phyloP scores from a whole-genome alignment of 2,113 vertebrate species.

The Pedionomus torquatus region DNA sequence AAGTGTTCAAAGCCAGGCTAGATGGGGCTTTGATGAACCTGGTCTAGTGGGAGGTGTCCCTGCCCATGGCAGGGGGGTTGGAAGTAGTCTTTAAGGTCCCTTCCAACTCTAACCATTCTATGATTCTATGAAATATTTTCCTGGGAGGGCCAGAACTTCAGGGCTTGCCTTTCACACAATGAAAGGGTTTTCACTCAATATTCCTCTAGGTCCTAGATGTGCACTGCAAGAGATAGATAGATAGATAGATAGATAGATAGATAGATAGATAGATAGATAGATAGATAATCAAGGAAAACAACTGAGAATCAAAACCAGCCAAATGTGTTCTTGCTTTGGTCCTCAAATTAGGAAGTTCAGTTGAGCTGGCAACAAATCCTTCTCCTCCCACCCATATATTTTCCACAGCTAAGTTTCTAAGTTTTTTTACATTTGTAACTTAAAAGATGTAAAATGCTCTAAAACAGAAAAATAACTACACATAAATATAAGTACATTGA shows the following conservation, averaged over 20 bases:
- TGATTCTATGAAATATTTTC: background rate
- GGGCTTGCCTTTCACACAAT: background rate
- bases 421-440: background rate
- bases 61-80: too few species aligned
- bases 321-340: background rate
- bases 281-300: background rate
- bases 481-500: background rate
- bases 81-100: too few species aligned
- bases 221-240: background rate
- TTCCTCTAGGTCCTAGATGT: background rate
- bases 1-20: too few species aligned
- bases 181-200: background rate
- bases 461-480: background rate
- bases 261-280: accelerated
- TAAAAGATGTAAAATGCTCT: background rate
- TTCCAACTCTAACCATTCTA: too few species aligned
- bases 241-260: accelerated
- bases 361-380: background rate
- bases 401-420: background rate
- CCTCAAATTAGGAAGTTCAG: background rate
- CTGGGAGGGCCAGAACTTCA: background rate
- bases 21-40: too few species aligned
- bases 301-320: background rate
- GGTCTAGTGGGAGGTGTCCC: too few species aligned
- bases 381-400: accelerated